Base-by-base conservation (phyloP, 1,140 invertebrate genomes). In the Wiebesia pumilae region DNA sequence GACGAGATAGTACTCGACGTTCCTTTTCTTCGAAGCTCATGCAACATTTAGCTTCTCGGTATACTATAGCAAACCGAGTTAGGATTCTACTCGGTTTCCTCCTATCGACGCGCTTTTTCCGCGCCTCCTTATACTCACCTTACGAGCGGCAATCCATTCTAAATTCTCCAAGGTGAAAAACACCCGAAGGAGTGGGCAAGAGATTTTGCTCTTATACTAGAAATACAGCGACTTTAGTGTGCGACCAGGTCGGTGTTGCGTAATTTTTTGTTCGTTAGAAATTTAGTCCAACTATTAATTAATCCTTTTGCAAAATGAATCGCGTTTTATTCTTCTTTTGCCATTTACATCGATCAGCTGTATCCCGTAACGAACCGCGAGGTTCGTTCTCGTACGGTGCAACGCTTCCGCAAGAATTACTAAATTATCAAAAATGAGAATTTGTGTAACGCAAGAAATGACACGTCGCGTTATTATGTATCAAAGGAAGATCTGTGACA, bases 41-140 rank as follows among this genome's bases (percentile, higher is more conserved):
- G 90, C 85, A 91, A 91, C 88, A 91, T 91, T 91, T 90, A 91
- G 87, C 83, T 90, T 90, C 84, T 79, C 86, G 86, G 83, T 89
- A 88, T 83, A 87, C 78, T 84, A 67, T 73, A 54, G 14, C 58
- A 2, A 33, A 40, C 62, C 84, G 78, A 71, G 43, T 80, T 85
- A 38, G 30, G 77, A 80, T 6, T 40, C 0, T 40, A 54, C 58
- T 35, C 1, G 43, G 58, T 65, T 79, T 54, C n/a, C 38, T 69
- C 54, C 38, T 67, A 54, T 79, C 43, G 77, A 40, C 30, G 51
- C 47, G 47, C 35, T 65, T 77, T 87, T 80, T 81, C 65, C 71
- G 62, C 27, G 12, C 79, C 77, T 78, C 40, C 81, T n/a, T 43
- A 47, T 27, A 85, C 58, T 79, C 81, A 35, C 88, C 82, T 33